Evolutionary conservation across 2,113 vertebrate species (phyloP).

Genomic region (Equus quagga): DNA sequence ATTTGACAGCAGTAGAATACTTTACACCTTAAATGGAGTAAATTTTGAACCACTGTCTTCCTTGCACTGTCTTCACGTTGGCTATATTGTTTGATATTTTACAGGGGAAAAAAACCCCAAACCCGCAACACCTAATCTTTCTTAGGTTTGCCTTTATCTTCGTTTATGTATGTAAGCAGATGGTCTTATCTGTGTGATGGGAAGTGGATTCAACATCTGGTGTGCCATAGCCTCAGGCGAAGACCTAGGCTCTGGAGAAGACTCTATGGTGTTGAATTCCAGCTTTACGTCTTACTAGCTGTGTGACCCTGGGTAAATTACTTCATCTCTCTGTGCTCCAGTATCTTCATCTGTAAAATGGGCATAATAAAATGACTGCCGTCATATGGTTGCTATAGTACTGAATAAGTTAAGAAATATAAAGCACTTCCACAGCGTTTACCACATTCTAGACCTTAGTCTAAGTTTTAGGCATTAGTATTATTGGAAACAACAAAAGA

Average conservation of each 20-base stretch:
- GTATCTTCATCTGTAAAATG: conserved; percentile 11
- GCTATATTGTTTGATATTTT: conserved; percentile 44
- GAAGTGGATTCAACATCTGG: neutral
- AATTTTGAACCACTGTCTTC: neutral
- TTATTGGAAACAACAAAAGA: conserved; percentile 43
- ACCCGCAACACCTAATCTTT: conserved; percentile 4
- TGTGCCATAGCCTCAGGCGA: neutral
- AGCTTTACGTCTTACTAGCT: neutral
- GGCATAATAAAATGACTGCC: neutral
- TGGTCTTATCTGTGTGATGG: neutral
- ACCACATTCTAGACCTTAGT: conserved; percentile 5
- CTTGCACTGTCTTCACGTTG: neutral
- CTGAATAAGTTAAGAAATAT: conserved; percentile 9
- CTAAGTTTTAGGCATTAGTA: neutral
- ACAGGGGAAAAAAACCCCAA: neutral
- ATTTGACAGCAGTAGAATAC: neutral
- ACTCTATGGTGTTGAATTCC: neutral
- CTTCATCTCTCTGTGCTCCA: neutral
- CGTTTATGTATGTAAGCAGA: neutral
- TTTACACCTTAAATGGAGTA: neutral
- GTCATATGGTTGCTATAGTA: neutral
- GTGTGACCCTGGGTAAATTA: neutral
- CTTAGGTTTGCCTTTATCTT: conserved; percentile 34
- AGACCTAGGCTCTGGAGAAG: neutral
- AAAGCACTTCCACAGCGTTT: neutral